These are phyloP conservation scores for Pagetopsis macropterus DNA, from an alignment of 2,797 vertebrate species.

Conservation along the genomic window DNA sequence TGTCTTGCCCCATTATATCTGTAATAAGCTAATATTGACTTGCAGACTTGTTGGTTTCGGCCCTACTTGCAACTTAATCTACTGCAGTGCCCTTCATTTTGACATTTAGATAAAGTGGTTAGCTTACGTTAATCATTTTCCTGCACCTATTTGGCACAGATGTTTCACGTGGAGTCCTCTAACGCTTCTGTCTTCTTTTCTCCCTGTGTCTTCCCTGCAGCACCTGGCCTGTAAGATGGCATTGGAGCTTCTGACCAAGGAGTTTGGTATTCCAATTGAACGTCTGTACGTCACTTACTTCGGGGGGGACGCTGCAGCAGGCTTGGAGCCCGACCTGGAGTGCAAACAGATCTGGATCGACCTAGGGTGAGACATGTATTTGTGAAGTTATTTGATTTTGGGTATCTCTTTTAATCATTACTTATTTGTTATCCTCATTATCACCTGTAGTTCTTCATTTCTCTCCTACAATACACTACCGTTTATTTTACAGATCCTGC, in stretches of 20 bases:
- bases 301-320: slow-evolving; percentile 89
- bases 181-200: not conserved
- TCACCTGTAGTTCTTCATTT: too few species aligned
- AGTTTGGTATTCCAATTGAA: slow-evolving; percentile 92
- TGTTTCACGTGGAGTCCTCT: not conserved
- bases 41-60: not conserved
- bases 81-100: slow-evolving; percentile 4
- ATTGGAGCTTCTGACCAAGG: slow-evolving; percentile 92
- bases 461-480: not conserved
- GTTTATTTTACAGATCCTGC: not conserved
- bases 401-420: not conserved
- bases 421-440: not conserved
- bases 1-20: not conserved
- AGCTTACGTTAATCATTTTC: not conserved
- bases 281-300: slow-evolving; percentile 98
- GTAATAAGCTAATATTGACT: not conserved
- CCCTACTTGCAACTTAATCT: not conserved
- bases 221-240: slow-evolving; percentile 96
- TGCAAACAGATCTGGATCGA: slow-evolving; percentile 98
- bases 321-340: slow-evolving; percentile 94
- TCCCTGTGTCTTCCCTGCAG: slow-evolving; percentile 72
- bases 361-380: slow-evolving; percentile 87
- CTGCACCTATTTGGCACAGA: too few species aligned
- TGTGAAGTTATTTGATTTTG: not conserved
- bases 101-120: not conserved